A percentile compares a stretch with the other conserved stretches of the same genome.
These are phyloP conservation scores for Diaperis boleti DNA, from an alignment of 2,888 invertebrate species.

Conservation along the genomic window DNA sequence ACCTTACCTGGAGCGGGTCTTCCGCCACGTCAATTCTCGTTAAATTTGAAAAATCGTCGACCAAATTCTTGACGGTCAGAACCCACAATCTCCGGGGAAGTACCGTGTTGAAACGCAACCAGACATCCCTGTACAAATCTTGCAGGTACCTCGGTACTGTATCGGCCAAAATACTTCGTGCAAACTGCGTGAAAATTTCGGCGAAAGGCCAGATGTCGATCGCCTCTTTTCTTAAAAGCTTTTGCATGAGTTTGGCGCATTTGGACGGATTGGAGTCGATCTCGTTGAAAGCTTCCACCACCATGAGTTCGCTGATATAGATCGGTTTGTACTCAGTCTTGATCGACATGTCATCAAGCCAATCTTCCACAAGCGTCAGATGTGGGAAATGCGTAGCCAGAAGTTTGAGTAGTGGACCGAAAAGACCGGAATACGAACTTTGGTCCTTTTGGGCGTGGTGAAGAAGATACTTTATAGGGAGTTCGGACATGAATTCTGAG, in stretches of 20 bases:
- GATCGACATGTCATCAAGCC: conserved; percentile 82
- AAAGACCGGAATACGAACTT: conserved; percentile 89
- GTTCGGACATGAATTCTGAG: conserved; percentile 86
- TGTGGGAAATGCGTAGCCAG: conserved; percentile 96
- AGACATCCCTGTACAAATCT: conserved; percentile 89
- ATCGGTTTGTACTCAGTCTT: conserved; percentile 53
- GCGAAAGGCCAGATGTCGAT: conserved; percentile 90
- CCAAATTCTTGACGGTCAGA: conserved; percentile 81
- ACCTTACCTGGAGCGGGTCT: conserved; percentile 72
- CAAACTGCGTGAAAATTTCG: conserved; percentile 82
- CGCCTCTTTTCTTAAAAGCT: conserved; percentile 81
- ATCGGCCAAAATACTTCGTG: conserved; percentile 78
- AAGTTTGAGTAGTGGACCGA: conserved; percentile 88
- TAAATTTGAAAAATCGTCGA: conserved; percentile 67
- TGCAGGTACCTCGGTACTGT: conserved; percentile 88
- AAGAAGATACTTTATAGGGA: conserved; percentile 93
- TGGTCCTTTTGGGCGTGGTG: conserved; percentile 95
- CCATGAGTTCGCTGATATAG: conserved; percentile 66
- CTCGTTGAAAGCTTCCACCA: conserved; percentile 78
- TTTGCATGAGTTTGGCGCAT: conserved; percentile 82
- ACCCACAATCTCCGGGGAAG: conserved; percentile 92
- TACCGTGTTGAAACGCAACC: conserved; percentile 91
- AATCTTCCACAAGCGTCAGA: conserved; percentile 94
- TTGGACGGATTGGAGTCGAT: conserved; percentile 82
- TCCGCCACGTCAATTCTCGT: conserved; percentile 81